Percentiles rank a stretch among this genome's conserved stretches.
Conservation (phyloP, 2,113 vertebrate species). For the Leucopsar rothschildi region DNA sequence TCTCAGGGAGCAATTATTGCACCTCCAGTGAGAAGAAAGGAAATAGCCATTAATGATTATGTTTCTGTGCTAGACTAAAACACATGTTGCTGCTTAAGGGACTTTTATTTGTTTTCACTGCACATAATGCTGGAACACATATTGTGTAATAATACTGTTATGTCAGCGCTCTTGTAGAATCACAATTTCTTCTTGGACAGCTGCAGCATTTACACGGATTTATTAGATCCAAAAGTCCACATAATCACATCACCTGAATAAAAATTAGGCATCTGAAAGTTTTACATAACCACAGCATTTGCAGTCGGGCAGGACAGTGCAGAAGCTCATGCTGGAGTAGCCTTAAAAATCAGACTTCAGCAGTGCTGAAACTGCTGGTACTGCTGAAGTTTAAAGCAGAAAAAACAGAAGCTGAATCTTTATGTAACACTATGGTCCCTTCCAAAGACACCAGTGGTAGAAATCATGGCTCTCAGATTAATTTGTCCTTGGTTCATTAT, state of each 20-base stretch:
- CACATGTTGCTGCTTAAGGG: neutral
- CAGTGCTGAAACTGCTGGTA: neutral
- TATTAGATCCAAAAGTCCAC: neutral
- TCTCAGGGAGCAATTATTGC: neutral
- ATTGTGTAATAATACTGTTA: neutral
- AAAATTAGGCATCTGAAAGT: neutral
- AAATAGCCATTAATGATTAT: neutral
- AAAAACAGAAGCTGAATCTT: neutral
- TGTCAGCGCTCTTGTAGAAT: neutral
- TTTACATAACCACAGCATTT: neutral
- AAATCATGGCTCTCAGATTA: neutral
- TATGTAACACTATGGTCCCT: neutral
- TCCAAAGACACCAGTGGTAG: neutral
- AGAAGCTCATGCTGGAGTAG: neutral
- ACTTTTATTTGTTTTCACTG: neutral
- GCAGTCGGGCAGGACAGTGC: rapidly evolving
- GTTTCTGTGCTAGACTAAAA: neutral
- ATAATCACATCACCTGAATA: neutral
- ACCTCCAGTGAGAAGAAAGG: neutral
- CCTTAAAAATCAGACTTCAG: neutral
- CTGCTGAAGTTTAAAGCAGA: neutral
- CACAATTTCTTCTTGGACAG: neutral
- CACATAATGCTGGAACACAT: neutral
- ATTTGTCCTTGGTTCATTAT: neutral
- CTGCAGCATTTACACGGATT: neutral